A percentile compares a stretch with the other conserved stretches of the same genome.
phyloP scores from a whole-genome alignment of 2,888 invertebrate species.

The Dolichomitus sp. region DNA sequence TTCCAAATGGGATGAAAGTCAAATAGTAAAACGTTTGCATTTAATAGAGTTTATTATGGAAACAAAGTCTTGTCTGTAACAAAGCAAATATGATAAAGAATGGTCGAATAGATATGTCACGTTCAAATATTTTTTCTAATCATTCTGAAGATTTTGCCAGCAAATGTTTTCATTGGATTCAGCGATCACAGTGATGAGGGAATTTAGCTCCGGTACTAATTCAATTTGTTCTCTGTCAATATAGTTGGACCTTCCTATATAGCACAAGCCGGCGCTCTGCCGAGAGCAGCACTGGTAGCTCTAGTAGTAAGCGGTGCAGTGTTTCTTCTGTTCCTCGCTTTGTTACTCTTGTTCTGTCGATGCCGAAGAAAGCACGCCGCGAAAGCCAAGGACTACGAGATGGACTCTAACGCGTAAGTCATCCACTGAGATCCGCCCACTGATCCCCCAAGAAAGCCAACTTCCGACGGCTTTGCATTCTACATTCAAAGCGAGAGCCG shows the following conservation, averaged over 20 bases:
- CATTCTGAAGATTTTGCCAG: no score
- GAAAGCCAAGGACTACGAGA: conserved; percentile 95
- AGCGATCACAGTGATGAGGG: conserved; percentile 3
- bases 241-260: conserved; percentile 94
- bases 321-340: conserved; percentile 92
- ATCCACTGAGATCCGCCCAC: conserved; percentile 58
- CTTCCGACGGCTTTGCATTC: conserved; percentile 52
- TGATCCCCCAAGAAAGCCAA: conserved; percentile 43
- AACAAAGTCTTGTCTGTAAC: no score
- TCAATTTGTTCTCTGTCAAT: conserved; percentile 74
- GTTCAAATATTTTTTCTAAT: no score
- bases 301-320: conserved; percentile 93
- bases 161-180: conserved; percentile 12
- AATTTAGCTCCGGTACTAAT: conserved; percentile 21
- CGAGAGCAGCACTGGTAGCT: conserved; percentile 93
- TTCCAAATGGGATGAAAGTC: no score
- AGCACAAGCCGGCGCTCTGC: conserved; percentile 92
- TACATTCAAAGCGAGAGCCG: conserved; percentile 57
- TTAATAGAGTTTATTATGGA: no score
- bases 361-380: conserved; percentile 94
- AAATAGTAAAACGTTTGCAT: no score
- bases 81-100: no score
- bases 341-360: conserved; percentile 94
- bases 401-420: conserved; percentile 90
- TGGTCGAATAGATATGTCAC: no score